Base-by-base conservation (phyloP, 2,113 vertebrate genomes). In the Maccullochella peelii region DNA sequence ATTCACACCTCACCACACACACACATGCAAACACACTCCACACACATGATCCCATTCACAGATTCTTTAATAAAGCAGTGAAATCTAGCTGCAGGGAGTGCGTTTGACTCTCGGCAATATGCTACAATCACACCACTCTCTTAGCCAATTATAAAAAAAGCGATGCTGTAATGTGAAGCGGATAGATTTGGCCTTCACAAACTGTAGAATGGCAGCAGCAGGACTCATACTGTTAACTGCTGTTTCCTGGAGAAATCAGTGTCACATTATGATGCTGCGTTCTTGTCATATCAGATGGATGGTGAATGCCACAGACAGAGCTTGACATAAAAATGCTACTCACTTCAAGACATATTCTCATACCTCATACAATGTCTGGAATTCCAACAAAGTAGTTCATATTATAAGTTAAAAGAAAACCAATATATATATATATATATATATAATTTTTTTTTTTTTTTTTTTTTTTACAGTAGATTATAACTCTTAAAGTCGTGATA, bases 1-100 rank as follows among this genome's bases (percentile, higher is more conserved):
- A 25, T 90, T 91, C 83, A 65, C 88, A 83, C 90, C 72, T 84
- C 63, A 40, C 36, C 42, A 42, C 54, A 73, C 82, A 67, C 77
- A 49, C 49, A 71, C 25, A 67, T 23, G 67, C 76, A 67, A 71
- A 69, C 73, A 79, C 70, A 75, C 14, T 20, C 23, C 67, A 72
- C 79, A 75, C 79, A 70, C 73, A 76, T 5, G 8, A 62, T 70
- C 63, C 40, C 80, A 74, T 82, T 88, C 27, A 42, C 82, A 80
- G 42, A 78, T 84, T 83, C 78, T 82, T 80, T 74, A 88, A 66
- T 89, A 80, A 87, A 82, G 63, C 52, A 10, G 70, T 36, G 54
- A 84, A 61, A 68, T 69, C n/a, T 30, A 70, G 85, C 75, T 82
- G 80, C 62, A 36, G 62, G 72, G 74, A 68, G 73, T 18, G 57